A percentile compares a stretch with the other conserved stretches of the same genome.
phyloP scores from a whole-genome alignment of 2,888 invertebrate genomes.

The Poecilobothrus nobilitatus region DNA sequence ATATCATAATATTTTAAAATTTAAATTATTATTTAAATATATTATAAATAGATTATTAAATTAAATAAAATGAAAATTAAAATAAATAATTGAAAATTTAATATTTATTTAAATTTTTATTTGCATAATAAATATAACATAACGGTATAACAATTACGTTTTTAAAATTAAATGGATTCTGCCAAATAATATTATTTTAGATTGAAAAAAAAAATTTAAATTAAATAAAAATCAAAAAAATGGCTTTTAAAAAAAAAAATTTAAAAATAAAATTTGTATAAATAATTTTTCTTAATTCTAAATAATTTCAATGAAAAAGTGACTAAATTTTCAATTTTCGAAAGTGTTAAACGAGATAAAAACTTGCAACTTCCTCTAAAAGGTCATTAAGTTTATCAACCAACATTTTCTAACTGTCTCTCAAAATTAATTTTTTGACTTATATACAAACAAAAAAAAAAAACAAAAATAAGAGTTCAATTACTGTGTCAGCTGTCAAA shows the following conservation, averaged over 20 bases:
- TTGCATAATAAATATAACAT: too few relatives aligned
- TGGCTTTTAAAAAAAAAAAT: background rate
- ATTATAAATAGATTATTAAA: too few relatives aligned
- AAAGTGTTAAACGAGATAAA: slow-evolving; percentile 20
- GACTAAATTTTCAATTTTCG: background rate
- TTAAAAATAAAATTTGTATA: background rate
- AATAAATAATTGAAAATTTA: too few relatives aligned
- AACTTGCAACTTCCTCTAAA: slow-evolving; percentile 26
- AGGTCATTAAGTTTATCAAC: slow-evolving; percentile 26
- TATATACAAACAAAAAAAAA: background rate
- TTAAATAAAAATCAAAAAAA: background rate
- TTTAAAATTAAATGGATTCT: too few relatives aligned
- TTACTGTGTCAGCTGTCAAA: background rate
- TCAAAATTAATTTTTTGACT: background rate
- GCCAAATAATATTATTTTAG: too few relatives aligned
- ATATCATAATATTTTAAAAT: too few relatives aligned
- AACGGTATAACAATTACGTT: too few relatives aligned
- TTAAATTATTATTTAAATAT: too few relatives aligned
- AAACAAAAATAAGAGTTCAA: background rate
- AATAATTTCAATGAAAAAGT: background rate
- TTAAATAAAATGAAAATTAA: too few relatives aligned
- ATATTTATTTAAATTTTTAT: too few relatives aligned
- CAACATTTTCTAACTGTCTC: background rate
- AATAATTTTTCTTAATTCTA: background rate
- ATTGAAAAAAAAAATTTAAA: too few relatives aligned